A percentile compares a stretch with the other conserved stretches of the same genome.
These are phyloP conservation scores for Mythimna loreyi DNA, from an alignment of 2,888 invertebrate species.

Conservation along the genomic window DNA sequence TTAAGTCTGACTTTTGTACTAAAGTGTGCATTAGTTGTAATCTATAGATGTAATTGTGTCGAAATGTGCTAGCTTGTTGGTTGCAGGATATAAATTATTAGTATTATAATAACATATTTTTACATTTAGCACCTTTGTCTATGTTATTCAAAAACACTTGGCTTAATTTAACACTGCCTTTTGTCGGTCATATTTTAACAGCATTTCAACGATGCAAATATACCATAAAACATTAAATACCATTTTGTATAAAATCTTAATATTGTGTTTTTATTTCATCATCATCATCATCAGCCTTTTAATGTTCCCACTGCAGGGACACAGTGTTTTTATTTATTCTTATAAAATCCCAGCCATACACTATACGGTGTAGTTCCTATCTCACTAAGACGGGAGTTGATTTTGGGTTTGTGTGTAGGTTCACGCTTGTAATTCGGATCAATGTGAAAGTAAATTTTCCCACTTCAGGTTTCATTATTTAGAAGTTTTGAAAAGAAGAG, in stretches of 20 bases:
- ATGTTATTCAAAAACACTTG: conserved; percentile 58
- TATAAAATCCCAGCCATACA: not conserved
- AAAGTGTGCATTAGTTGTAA: conserved; percentile 65
- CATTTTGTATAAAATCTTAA: conserved; percentile 59
- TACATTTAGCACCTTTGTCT: conserved; percentile 61
- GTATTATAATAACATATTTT: conserved; percentile 66
- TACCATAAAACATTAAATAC: conserved; percentile 66
- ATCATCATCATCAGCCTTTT: no score
- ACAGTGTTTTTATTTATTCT: no score
- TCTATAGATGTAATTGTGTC: conserved; percentile 59
- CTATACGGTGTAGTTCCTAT: not conserved
- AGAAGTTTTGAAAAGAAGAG: no score
- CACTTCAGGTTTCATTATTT: no score
- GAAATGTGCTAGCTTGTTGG: conserved; percentile 57
- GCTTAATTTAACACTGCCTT: conserved; percentile 64
- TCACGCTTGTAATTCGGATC: no score
- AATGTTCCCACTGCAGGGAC: no score
- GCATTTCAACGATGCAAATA: conserved; percentile 67
- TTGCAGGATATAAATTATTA: conserved; percentile 64
- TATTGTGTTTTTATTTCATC: conserved; percentile 38
- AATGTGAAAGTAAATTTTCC: no score
- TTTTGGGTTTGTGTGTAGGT: no score
- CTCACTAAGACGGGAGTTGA: no score
- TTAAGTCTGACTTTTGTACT: conserved; percentile 86
- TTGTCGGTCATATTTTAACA: conserved; percentile 64